Conservation (phyloP, 2,888 invertebrate species). For the Sussaba pulchella region DNA sequence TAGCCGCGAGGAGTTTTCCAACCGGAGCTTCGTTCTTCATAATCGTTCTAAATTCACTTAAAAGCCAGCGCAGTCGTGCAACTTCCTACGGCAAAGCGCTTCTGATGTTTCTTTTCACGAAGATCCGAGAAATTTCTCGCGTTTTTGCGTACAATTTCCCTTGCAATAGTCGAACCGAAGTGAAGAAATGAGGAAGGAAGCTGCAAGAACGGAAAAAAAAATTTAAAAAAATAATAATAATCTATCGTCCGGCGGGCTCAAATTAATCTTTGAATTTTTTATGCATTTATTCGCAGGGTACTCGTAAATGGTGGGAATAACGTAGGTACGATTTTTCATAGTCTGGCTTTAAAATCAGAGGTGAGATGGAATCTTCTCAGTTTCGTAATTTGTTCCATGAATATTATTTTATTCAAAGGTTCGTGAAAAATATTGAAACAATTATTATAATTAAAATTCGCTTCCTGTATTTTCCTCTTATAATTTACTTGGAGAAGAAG, state of each 20-base stretch:
- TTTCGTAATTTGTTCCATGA: too few relatives aligned
- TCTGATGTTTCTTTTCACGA: slow-evolving; percentile 3
- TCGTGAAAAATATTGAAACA: too few relatives aligned
- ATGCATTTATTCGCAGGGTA: slow-evolving; percentile 42
- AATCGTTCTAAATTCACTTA: slow-evolving; percentile 46
- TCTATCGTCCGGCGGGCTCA: slow-evolving; percentile 1
- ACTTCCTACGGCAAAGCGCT: slow-evolving; percentile 14
- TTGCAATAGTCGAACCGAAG: neutral
- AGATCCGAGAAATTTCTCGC: slow-evolving; percentile 10
- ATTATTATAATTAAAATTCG: too few relatives aligned
- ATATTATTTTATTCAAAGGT: too few relatives aligned
- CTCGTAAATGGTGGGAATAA: too few relatives aligned
- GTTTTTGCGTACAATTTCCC: neutral
- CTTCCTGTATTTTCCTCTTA: too few relatives aligned
- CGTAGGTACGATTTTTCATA: too few relatives aligned
- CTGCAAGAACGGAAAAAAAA: too few relatives aligned
- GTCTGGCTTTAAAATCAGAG: too few relatives aligned
- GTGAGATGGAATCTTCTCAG: too few relatives aligned
- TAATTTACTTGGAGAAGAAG: too few relatives aligned
- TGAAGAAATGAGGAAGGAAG: neutral
- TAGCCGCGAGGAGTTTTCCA: slow-evolving; percentile 31
- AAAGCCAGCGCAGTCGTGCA: slow-evolving; percentile 22
- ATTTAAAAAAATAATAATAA: neutral
- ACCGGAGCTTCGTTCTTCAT: neutral
- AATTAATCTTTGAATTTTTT: slow-evolving; percentile 36